Percentiles rank a stretch among this genome's conserved stretches.
These are phyloP conservation scores for Drosophila subquinaria DNA, from an alignment of 2,888 invertebrate genomes.

Conservation along the genomic window DNA sequence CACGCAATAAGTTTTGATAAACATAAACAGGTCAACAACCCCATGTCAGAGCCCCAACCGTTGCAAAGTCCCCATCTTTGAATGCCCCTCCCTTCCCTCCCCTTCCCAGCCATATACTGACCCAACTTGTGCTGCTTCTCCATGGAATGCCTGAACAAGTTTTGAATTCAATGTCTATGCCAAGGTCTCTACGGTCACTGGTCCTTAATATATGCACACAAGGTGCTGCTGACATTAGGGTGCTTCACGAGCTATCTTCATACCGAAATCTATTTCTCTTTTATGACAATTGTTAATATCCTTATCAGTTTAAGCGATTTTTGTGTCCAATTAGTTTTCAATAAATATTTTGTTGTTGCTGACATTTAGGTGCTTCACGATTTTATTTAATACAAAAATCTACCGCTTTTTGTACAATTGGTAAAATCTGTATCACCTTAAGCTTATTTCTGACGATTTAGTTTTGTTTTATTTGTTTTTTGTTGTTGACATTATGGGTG, in stretches of 20 bases:
- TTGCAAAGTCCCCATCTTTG: not conserved
- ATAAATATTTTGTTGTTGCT: too few relatives aligned
- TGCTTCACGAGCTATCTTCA: slow-evolving; percentile 16
- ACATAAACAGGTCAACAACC: slow-evolving; percentile 71
- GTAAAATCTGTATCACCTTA: too few relatives aligned
- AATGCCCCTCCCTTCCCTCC: not conserved
- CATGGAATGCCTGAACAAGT: slow-evolving; percentile 23
- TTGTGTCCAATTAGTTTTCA: not conserved
- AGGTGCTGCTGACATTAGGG: slow-evolving; percentile 42
- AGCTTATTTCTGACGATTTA: too few relatives aligned
- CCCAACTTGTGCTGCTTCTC: not conserved
- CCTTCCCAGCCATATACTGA: not conserved
- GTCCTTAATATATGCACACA: slow-evolving; percentile 42
- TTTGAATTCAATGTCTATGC: slow-evolving; percentile 65
- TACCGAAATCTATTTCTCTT: not conserved
- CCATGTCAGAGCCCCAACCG: slow-evolving; percentile 28
- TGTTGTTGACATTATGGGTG: too few relatives aligned
- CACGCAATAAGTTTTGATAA: slow-evolving; percentile 65
- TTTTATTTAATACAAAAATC: not conserved
- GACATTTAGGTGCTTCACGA: not conserved
- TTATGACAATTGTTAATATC: not conserved
- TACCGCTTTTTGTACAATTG: not conserved
- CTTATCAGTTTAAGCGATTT: not conserved
- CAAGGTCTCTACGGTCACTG: slow-evolving; percentile 56
- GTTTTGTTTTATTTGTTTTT: too few relatives aligned